Evolutionary conservation across 2,888 invertebrate genomes (phyloP).

Genomic region (Marasmarcha lunaedactyla): DNA sequence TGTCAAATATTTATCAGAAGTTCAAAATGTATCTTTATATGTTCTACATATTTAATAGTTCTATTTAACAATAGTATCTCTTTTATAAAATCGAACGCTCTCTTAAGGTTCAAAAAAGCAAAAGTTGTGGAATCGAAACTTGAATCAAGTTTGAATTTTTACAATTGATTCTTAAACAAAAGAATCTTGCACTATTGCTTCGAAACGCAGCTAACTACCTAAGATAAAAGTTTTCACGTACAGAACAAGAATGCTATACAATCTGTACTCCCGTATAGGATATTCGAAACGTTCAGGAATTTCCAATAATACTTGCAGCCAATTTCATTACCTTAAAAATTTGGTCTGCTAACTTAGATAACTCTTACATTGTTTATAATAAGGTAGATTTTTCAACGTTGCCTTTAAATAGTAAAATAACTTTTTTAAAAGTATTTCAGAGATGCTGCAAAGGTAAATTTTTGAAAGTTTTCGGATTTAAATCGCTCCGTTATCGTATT

Average conservation of each 20-base stretch:
- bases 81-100: too few relatives aligned
- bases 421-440: constrained; percentile 4
- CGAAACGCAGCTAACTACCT: neutral
- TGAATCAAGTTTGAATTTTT: too few relatives aligned
- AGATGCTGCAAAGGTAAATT: constrained; percentile 49
- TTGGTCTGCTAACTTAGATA: neutral
- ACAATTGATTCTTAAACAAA: too few relatives aligned
- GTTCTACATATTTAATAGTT: too few relatives aligned
- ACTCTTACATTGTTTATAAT: neutral
- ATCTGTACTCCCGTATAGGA: neutral
- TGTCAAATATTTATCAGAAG: too few relatives aligned
- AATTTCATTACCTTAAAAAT: constrained; percentile 10
- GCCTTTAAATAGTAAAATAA: neutral
- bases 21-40: too few relatives aligned
- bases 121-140: too few relatives aligned
- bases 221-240: neutral
- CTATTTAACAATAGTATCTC: too few relatives aligned
- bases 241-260: neutral
- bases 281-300: constrained; percentile 53
- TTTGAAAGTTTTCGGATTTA: constrained; percentile 49
- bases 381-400: neutral
- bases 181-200: too few relatives aligned
- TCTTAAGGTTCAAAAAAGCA: too few relatives aligned
- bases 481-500: neutral
- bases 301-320: constrained; percentile 47